A percentile compares a stretch with the other conserved stretches of the same genome.
Evolutionary conservation across 1,140 invertebrate genomes (phyloP).

Genomic region (Nebria ingens): DNA sequence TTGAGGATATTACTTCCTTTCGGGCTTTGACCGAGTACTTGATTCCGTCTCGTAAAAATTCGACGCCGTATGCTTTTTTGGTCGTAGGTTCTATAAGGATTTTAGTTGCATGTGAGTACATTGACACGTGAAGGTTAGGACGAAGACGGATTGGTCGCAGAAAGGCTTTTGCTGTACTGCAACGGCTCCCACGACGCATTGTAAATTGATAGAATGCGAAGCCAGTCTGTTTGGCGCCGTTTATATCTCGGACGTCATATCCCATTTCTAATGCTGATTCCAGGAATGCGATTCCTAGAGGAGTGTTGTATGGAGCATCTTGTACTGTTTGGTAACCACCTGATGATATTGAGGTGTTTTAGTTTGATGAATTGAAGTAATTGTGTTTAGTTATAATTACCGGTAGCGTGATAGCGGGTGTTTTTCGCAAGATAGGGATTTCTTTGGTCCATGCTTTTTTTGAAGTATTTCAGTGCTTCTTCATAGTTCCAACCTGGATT

Average conservation of each 20-base stretch:
- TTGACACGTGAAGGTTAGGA: constrained; percentile 60
- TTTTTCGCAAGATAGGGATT: constrained; percentile 69
- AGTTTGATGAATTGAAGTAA: neutral
- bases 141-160: constrained; percentile 60
- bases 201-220: constrained; percentile 74
- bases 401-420: constrained; percentile 57
- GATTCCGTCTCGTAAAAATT: constrained; percentile 58
- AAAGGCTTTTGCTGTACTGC: constrained; percentile 71
- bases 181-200: constrained; percentile 65
- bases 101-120: constrained; percentile 66
- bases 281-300: constrained; percentile 67
- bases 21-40: constrained; percentile 54
- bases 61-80: constrained; percentile 63
- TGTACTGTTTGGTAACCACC: constrained; percentile 73
- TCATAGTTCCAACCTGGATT: constrained; percentile 85
- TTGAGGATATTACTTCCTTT: constrained; percentile 69
- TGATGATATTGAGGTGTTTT: constrained; percentile 31
- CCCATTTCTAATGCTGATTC: constrained; percentile 87
- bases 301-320: constrained; percentile 69
- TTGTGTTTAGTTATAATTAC: constrained; percentile 30
- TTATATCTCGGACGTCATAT: constrained; percentile 67
- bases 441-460: constrained; percentile 73
- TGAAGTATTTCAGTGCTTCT: constrained; percentile 78
- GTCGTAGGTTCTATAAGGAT: constrained; percentile 59
- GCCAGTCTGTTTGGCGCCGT: constrained; percentile 70